Conservation (phyloP, 2,888 invertebrate genomes). For the Petrolisthes cinctipes region DNA sequence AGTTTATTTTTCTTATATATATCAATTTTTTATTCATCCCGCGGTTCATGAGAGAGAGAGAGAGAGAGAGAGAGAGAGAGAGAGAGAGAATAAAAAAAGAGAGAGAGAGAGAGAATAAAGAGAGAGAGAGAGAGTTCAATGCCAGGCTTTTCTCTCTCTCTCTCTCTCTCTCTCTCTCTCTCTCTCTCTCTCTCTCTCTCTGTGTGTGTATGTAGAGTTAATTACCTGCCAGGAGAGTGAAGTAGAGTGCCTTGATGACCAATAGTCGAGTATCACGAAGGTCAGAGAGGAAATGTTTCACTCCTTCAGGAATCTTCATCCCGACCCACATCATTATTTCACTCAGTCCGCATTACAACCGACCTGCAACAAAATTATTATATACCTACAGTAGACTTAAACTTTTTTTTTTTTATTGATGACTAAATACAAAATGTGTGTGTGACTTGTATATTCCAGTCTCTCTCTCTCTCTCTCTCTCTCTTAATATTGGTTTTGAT, state of each 20-base stretch:
- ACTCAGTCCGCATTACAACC: too few relatives aligned
- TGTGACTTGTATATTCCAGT: neutral
- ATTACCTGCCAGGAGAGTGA: neutral
- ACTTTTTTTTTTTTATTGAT: too few relatives aligned
- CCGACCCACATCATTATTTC: neutral
- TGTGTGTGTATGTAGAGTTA: neutral
- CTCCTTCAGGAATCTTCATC: neutral
- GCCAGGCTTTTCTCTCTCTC: neutral
- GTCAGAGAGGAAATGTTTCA: neutral
- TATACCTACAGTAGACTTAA: too few relatives aligned
- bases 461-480: neutral
- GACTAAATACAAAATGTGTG: too few relatives aligned
- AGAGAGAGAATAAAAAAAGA: neutral
- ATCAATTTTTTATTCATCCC: neutral
- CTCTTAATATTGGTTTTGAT: neutral
- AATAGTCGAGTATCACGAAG: neutral
- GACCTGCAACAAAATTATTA: too few relatives aligned
- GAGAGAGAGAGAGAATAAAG: neutral
- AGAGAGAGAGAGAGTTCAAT: neutral
- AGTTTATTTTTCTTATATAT: neutral
- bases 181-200: neutral
- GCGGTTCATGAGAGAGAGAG: neutral
- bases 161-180: neutral
- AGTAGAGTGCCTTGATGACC: neutral
- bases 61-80: neutral